Percentiles rank a stretch among this genome's conserved stretches.
Evolutionary conservation across 2,888 invertebrate species (phyloP).

Genomic region (Thumatha senex): DNA sequence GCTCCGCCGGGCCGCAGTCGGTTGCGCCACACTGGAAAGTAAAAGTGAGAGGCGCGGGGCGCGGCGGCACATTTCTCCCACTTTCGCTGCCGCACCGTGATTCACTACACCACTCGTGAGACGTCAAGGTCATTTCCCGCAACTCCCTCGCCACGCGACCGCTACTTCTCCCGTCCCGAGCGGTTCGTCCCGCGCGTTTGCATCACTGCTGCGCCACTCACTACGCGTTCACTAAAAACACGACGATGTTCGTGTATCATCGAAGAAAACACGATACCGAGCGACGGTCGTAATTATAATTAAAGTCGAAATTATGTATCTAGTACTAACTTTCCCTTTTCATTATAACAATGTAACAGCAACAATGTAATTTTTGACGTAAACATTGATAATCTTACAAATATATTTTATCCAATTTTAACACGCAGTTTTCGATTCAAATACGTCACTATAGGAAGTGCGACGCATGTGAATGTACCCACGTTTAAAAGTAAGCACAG

Average conservation of each 20-base stretch:
- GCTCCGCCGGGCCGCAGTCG: slow-evolving; percentile 69
- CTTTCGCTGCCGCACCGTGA: slow-evolving; percentile 75
- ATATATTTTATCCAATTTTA: slow-evolving; percentile 22
- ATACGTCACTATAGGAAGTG: slow-evolving; percentile 31
- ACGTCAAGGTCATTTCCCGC: slow-evolving; percentile 78
- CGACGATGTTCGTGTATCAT: not conserved
- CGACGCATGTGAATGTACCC: slow-evolving; percentile 7
- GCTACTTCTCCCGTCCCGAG: slow-evolving; percentile 43
- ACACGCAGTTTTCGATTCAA: slow-evolving; percentile 33
- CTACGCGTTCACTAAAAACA: not conserved
- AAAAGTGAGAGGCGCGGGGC: slow-evolving; percentile 80
- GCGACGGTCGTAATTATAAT: too few relatives aligned
- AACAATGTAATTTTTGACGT: slow-evolving; percentile 17
- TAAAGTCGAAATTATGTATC: too few relatives aligned
- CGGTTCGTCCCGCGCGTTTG: slow-evolving; percentile 28
- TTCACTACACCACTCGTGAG: slow-evolving; percentile 55
- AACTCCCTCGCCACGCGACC: slow-evolving; percentile 57
- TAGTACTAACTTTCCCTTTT: not conserved
- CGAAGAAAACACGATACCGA: not conserved
- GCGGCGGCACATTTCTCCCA: slow-evolving; percentile 80
- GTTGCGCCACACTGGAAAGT: slow-evolving; percentile 82
- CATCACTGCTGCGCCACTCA: slow-evolving; percentile 12
- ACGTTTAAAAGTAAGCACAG: not conserved
- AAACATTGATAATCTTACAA: slow-evolving; percentile 10
- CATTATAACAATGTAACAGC: not conserved